These are phyloP conservation scores for Drosophila limbata DNA, from an alignment of 2,888 invertebrate genomes.

Conservation along the genomic window DNA sequence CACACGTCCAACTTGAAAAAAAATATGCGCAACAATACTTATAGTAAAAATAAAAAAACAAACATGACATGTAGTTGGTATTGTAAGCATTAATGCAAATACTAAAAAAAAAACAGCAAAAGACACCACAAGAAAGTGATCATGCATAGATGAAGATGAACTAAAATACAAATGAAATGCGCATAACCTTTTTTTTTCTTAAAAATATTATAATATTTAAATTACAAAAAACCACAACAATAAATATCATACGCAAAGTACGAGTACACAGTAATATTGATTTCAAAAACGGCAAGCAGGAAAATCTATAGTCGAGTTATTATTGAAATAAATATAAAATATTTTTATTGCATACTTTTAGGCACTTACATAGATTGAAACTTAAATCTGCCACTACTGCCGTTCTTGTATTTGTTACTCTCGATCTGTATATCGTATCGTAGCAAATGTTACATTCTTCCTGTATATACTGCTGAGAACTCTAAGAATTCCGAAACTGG, in stretches of 20 bases:
- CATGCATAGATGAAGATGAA: conserved; percentile 37
- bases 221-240: conserved; percentile 71
- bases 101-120: conserved; percentile 1
- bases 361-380: too few relatives aligned
- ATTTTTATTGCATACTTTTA: too few relatives aligned
- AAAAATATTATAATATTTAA: conserved; percentile 70
- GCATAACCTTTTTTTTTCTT: conserved; percentile 64
- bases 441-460: too few relatives aligned
- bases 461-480: too few relatives aligned
- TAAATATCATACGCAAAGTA: conserved; percentile 76
- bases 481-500: too few relatives aligned
- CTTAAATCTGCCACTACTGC: too few relatives aligned
- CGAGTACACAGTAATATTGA: conserved; percentile 37
- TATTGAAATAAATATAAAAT: too few relatives aligned
- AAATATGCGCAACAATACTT: conserved; percentile 33
- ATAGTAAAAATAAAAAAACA: conserved; percentile 21
- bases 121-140: conserved; percentile 18
- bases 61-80: conserved; percentile 34
- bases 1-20: conserved; percentile 17
- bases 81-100: conserved; percentile 29
- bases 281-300: too few relatives aligned
- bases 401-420: too few relatives aligned
- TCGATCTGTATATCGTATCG: too few relatives aligned
- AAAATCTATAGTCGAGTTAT: too few relatives aligned
- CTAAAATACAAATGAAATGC: conserved; percentile 34